Conservation (phyloP, 2,888 invertebrate genomes). For the Drosophila flavopinicola region DNA sequence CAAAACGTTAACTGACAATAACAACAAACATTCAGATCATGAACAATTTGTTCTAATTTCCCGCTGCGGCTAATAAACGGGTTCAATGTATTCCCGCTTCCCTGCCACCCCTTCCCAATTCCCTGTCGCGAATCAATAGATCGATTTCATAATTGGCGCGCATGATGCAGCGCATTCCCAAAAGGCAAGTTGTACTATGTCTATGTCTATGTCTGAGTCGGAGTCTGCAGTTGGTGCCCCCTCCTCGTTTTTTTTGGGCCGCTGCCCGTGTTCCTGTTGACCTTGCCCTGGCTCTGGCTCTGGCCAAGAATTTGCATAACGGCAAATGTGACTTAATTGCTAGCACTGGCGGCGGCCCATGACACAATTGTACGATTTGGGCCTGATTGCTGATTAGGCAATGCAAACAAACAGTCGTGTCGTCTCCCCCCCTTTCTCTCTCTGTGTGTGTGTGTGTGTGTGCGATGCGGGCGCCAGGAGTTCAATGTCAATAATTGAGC, state of each 20-base stretch:
- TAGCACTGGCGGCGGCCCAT: conserved; percentile 33
- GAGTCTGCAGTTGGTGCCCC: no score
- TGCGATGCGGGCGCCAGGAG: conserved; percentile 62
- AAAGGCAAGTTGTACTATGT: background rate
- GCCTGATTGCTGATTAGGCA: conserved; percentile 74
- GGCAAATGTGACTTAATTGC: conserved; percentile 78
- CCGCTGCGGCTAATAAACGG: conserved; percentile 43
- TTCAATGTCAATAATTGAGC: conserved; percentile 79
- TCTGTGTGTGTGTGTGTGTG: conserved; percentile 22
- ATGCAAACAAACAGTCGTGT: conserved; percentile 39
- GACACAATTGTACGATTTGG: conserved; percentile 61
- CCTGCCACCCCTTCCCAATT: conserved; percentile 27
- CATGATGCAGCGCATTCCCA: conserved; percentile 75
- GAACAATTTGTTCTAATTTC: conserved; percentile 77
- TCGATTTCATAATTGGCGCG: conserved; percentile 53
- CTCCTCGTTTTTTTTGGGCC: conserved; percentile 45
- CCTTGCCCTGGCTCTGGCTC: conserved; percentile 57
- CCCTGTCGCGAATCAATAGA: conserved; percentile 32
- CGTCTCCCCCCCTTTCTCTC: conserved; percentile 17
- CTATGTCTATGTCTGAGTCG: conserved; percentile 16
- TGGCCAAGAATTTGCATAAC: conserved; percentile 59
- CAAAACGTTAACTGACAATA: conserved; percentile 29
- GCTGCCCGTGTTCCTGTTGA: conserved; percentile 47
- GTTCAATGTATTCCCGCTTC: conserved; percentile 16
- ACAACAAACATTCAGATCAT: conserved; percentile 53